Conservation (phyloP, 1,140 invertebrate species). For the Pachyrhynchus sulphureomaculatus region DNA sequence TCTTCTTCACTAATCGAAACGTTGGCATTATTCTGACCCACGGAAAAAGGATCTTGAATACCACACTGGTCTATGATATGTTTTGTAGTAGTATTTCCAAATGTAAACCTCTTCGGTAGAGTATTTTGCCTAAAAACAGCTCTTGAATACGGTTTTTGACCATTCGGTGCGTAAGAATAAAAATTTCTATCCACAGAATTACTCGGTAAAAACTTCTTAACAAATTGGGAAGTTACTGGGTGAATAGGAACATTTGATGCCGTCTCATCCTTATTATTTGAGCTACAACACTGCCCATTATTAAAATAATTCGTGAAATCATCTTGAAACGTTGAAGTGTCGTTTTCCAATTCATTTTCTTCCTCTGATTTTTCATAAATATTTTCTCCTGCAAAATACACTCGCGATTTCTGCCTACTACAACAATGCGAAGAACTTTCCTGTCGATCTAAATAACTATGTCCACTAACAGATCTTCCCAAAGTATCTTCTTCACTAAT, state of each 20-base stretch:
- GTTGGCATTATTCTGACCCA: too few relatives aligned
- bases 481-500: slow-evolving; percentile 34
- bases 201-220: too few relatives aligned
- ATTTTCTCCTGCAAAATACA: slow-evolving; percentile 3
- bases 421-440: neutral
- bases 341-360: neutral
- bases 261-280: too few relatives aligned
- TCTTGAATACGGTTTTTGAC: slow-evolving; percentile 11
- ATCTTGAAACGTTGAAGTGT: slow-evolving; percentile 1
- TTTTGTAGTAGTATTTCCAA: neutral
- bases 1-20: neutral
- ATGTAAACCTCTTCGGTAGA: slow-evolving; percentile 1
- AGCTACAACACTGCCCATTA: too few relatives aligned
- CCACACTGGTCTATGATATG: too few relatives aligned
- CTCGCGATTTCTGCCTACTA: neutral
- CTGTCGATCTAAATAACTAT: neutral
- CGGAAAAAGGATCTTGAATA: too few relatives aligned
- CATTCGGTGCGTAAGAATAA: too few relatives aligned
- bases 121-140: slow-evolving; percentile 12
- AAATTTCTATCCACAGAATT: too few relatives aligned
- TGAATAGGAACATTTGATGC: too few relatives aligned
- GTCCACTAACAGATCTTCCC: neutral
- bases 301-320: neutral
- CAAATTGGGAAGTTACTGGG: too few relatives aligned
- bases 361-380: neutral